Evolutionary conservation across 1,140 invertebrate genomes (phyloP).

Genomic region (Philotrypesis tridentata): DNA sequence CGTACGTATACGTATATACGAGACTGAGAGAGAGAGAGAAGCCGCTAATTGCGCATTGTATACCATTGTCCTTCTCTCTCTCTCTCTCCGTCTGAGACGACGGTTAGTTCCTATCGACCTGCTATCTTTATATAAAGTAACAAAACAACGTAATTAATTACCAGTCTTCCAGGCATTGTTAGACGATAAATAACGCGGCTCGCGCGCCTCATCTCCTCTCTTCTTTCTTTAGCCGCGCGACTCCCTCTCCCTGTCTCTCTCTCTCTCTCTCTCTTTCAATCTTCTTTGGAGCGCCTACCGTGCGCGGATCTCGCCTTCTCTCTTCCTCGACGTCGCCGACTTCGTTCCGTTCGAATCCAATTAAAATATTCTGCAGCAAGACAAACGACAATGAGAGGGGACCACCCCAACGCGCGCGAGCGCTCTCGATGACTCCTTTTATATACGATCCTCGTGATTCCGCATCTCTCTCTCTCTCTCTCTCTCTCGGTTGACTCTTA

Average conservation of each 20-base stretch:
- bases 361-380: constrained; percentile 73
- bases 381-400: constrained; percentile 72
- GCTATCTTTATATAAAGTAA: constrained; percentile 73
- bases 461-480: not conserved
- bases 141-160: constrained; percentile 74
- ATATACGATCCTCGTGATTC: constrained; percentile 29
- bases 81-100: constrained; percentile 17
- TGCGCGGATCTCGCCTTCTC: constrained; percentile 17
- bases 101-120: constrained; percentile 70
- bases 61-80: constrained; percentile 62
- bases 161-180: constrained; percentile 71
- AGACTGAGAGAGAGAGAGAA: constrained; percentile 3
- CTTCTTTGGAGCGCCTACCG: constrained; percentile 46
- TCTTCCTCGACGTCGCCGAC: not conserved
- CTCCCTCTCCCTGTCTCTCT: constrained; percentile 20
- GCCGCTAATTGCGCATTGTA: constrained; percentile 73
- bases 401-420: constrained; percentile 52
- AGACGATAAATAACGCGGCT: constrained; percentile 71
- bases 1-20: not conserved
- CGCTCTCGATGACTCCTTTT: constrained; percentile 48
- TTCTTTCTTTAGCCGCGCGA: constrained; percentile 11
- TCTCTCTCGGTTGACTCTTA: no score
- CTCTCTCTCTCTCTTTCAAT: constrained; percentile 33
- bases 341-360: constrained; percentile 62
- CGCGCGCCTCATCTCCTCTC: constrained; percentile 26